Evolutionary conservation across 2,797 vertebrate species (phyloP).

Genomic region (Notoglanidium macrostoma): DNA sequence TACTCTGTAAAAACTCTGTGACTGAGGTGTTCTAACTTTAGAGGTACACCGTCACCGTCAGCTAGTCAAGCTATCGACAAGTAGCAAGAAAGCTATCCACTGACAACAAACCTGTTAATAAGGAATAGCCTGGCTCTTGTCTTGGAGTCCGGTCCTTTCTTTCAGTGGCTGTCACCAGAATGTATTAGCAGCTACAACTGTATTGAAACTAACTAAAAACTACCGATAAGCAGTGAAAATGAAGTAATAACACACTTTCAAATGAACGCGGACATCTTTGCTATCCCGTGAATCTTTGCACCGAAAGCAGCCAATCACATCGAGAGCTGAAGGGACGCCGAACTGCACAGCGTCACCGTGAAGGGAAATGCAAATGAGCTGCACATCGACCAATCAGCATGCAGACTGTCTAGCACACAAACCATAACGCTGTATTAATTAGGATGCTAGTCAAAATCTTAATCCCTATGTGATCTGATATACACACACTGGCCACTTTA

Average conservation of each 20-base stretch:
- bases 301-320: slow-evolving; percentile 62
- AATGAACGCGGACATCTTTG: slow-evolving; percentile 87
- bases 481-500: background rate
- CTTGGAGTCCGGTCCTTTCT: slow-evolving; percentile 69
- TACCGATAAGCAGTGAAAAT: slow-evolving; percentile 31
- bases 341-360: background rate
- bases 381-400: background rate
- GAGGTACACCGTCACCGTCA: background rate
- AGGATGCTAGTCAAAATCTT: background rate
- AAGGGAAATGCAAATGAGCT: background rate
- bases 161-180: slow-evolving; percentile 44
- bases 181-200: slow-evolving; percentile 36
- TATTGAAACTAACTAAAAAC: slow-evolving; percentile 52
- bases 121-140: slow-evolving; percentile 74
- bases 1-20: background rate
- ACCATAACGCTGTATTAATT: background rate
- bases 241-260: slow-evolving; percentile 71
- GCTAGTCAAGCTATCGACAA: slow-evolving; percentile 13
- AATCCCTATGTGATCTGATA: background rate
- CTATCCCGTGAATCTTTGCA: slow-evolving; percentile 77
- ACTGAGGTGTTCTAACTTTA: too few species aligned
- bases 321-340: background rate
- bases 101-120: slow-evolving; percentile 73
- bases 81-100: slow-evolving; percentile 36
- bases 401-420: background rate